Percentiles rank a stretch among this genome's conserved stretches.
phyloP scores from a whole-genome alignment of 2,113 vertebrate species.

The Mystacornis crossleyi region DNA sequence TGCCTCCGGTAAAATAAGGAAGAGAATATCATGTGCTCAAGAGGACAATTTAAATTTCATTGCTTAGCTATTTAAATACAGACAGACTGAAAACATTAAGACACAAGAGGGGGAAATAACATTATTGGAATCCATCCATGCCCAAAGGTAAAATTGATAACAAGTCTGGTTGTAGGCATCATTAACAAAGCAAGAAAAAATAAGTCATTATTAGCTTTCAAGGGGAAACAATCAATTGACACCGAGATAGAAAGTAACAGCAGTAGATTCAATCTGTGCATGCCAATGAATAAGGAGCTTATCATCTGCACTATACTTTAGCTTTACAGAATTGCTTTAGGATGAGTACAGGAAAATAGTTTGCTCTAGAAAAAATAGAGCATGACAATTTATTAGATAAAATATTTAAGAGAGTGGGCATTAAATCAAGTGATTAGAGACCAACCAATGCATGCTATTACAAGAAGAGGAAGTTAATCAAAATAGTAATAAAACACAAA shows the following conservation, averaged over 20 bases:
- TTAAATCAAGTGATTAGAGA: not conserved
- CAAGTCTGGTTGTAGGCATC: not conserved
- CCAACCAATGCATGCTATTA: rapidly evolving
- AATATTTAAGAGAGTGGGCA: not conserved
- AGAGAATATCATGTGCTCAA: not conserved
- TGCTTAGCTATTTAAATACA: not conserved
- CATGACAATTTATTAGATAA: not conserved
- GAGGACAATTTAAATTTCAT: not conserved
- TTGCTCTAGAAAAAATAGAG: not conserved
- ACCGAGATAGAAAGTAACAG: not conserved
- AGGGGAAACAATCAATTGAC: not conserved
- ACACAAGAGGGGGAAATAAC: not conserved
- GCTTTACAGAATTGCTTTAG: not conserved
- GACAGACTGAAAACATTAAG: not conserved
- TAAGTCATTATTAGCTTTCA: not conserved
- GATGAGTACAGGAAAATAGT: not conserved
- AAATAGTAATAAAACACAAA: not conserved
- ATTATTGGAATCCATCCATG: not conserved
- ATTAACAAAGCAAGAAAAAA: not conserved
- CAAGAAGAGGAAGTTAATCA: not conserved
- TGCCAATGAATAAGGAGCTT: not conserved
- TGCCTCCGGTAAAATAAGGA: not conserved
- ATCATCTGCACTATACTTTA: not conserved
- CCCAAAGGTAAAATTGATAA: not conserved
- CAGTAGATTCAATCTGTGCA: not conserved